Conservation (phyloP, 53 echinoderm and acorn worm genomes). For the Temnopleurus reevesii region DNA sequence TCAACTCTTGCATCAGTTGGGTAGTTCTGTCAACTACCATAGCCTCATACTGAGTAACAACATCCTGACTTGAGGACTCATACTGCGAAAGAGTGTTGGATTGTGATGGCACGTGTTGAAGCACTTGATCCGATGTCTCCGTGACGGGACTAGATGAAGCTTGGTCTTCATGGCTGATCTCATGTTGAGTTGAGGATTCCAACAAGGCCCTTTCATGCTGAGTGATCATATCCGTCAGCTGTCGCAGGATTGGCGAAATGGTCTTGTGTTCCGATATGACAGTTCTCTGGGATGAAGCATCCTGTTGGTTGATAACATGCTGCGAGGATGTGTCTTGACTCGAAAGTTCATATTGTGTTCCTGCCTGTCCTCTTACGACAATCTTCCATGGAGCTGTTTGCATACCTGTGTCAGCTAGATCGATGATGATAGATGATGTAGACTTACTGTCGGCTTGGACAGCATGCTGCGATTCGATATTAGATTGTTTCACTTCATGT, state of each 20-base stretch:
- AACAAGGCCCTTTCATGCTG: neutral
- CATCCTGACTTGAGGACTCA: conserved; percentile 5
- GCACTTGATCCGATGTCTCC: neutral
- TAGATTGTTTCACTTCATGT: neutral
- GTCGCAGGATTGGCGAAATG: neutral
- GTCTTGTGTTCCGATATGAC: neutral
- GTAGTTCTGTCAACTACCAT: neutral
- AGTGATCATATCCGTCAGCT: neutral
- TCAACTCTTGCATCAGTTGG: neutral
- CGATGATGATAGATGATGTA: neutral
- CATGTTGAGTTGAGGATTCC: neutral
- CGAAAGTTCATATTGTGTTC: neutral
- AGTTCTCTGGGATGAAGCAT: neutral
- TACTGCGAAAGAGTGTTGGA: neutral
- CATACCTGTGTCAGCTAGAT: neutral
- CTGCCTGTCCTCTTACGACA: neutral
- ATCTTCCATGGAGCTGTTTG: neutral
- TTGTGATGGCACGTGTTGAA: neutral
- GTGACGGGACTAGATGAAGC: neutral
- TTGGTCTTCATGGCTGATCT: neutral
- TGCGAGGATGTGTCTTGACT: neutral
- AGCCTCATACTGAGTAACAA: conserved; percentile 13
- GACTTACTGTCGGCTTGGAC: neutral
- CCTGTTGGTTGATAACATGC: neutral
- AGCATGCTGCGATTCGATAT: neutral